phyloP scores from a whole-genome alignment of 2,888 invertebrate genomes.

The Automeris io region DNA sequence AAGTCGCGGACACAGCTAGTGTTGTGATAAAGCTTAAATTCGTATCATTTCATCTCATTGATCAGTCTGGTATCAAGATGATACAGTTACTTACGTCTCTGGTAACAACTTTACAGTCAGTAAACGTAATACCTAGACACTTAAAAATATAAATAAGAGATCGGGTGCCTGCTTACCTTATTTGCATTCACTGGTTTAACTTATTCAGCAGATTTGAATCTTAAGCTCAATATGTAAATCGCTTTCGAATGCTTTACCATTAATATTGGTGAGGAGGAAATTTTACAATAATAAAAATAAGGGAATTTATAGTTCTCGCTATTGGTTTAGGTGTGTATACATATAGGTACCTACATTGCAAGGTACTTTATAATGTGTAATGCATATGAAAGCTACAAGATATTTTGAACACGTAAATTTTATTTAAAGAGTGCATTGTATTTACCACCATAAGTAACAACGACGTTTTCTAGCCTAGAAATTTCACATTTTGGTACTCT shows the following conservation, averaged over 20 bases:
- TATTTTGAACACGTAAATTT: too few species aligned
- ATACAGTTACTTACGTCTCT: conserved; percentile 33
- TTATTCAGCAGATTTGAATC: conserved; percentile 49
- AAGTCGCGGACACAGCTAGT: too few species aligned
- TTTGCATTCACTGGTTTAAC: conserved; percentile 49
- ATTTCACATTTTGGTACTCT: too few species aligned
- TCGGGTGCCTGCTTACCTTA: conserved; percentile 34
- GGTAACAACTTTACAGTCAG: conserved; percentile 38
- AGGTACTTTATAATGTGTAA: too few species aligned
- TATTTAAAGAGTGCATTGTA: too few species aligned
- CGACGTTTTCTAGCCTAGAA: too few species aligned
- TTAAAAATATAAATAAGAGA: conserved; percentile 31
- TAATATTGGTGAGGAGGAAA: conserved; percentile 31
- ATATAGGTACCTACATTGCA: too few species aligned
- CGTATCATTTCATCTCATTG: conserved; percentile 36
- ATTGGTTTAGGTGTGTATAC: too few species aligned
- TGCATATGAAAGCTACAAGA: too few species aligned
- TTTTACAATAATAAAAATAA: conserved; percentile 9
- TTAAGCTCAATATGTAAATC: conserved; percentile 43
- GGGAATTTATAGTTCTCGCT: too few species aligned
- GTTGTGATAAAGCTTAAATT: conserved; percentile 3
- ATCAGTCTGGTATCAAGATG: conserved; percentile 25
- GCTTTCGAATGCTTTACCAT: conserved; percentile 39
- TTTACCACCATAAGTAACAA: too few species aligned
- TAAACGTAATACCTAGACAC: conserved; percentile 38